Evolutionary conservation across 2,797 vertebrate genomes (phyloP), one percentile per base, ranked within the genome.

Genomic region (Cynodonichthys magdalenae): DNA sequence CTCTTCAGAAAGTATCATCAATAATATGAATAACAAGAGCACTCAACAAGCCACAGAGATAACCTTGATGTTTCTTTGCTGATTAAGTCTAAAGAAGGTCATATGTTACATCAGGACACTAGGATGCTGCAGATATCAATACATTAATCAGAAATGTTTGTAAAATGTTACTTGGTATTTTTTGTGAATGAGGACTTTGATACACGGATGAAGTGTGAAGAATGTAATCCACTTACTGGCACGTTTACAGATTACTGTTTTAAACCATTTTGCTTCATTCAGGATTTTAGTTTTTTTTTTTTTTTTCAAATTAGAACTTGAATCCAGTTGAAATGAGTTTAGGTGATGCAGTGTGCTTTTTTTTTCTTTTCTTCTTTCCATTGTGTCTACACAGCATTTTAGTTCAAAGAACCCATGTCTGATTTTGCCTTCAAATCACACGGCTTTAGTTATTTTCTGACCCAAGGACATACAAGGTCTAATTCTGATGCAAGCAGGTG

Each of bases 91-190:
- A 24, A 53, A 42, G 17, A 34, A 47, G 58, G 20, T 20, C 27
- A 59, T 9, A 29, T 74, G 27, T 50, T 44, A 45, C 59, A 15
- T 59, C 9, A 1, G 11, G 48, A 87, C 86, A 83, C 71, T 61
- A 80, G 85, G 51, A 10, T 6, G 75, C 77, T 83, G 82, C 63
- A 85, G 59, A 77, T 67, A 45, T 64, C 45, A 63, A 70, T 11
- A 52, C 63, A 59, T 74, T 15, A 3, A 36, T 9, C 20, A 6
- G 17, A 36, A 2, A 31, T 0, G 11, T 42, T 50, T 51, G 29
- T 4, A 3, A 47, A 1, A 17, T 11, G 0, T 51, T 36, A 29
- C 0, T 2, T 51, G 29, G 5, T 31, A 8, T 31, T 1, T 6
- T 31, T 31, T 3, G 29, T 8, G 6, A 31, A 31, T 31, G 3